Conservation (phyloP, 92 coral and sea anemone genomes). For the Umimayanthus kanabou region DNA sequence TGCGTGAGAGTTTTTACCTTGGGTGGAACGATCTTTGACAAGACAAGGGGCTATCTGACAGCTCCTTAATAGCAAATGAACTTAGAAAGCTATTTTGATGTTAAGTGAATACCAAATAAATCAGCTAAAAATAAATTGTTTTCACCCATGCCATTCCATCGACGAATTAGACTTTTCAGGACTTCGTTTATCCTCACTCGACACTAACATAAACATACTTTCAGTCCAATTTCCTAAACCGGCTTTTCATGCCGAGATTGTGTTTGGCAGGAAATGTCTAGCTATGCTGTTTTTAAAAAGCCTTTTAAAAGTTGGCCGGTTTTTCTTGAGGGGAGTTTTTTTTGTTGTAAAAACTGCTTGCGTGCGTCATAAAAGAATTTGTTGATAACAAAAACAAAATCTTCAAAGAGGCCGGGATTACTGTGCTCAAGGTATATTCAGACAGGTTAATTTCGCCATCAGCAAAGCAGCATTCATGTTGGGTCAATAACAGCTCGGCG, state of each 20-base stretch:
- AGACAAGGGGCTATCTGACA: too few relatives aligned
- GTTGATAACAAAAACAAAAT: slow-evolving; percentile 2
- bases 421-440: neutral
- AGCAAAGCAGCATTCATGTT: slow-evolving; percentile 9
- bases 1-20: neutral
- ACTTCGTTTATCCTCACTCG: neutral
- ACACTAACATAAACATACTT: neutral
- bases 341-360: neutral
- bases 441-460: slow-evolving; percentile 14
- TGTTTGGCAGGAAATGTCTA: neutral
- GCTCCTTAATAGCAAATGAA: neutral
- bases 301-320: neutral
- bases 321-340: neutral
- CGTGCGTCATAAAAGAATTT: slow-evolving; percentile 27
- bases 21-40: neutral
- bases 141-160: neutral
- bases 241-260: neutral
- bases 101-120: neutral
- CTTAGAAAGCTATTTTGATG: neutral
- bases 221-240: neutral
- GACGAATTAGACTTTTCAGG: neutral
- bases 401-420: slow-evolving; percentile 18
- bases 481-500: neutral
- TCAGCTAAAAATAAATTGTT: neutral
- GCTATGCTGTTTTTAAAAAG: neutral